phyloP scores from a whole-genome alignment of 2,113 vertebrate genomes.

The Regulus satrapa region DNA sequence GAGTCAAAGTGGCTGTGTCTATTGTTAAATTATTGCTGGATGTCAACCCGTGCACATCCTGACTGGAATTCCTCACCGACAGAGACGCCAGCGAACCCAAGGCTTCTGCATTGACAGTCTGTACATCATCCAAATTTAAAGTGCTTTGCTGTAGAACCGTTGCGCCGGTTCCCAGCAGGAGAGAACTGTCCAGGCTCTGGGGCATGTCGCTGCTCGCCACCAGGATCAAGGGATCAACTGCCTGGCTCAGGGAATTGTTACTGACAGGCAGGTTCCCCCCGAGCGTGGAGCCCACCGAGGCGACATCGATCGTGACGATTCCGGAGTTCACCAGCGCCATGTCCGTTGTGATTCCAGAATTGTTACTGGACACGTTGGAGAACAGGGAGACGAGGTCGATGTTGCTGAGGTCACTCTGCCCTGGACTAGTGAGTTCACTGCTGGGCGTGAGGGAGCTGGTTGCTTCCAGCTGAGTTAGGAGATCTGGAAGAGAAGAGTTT shows the following conservation, averaged over 20 bases:
- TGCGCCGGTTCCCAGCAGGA: conserved; percentile 69
- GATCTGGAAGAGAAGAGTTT: conserved; percentile 72
- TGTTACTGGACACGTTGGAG: conserved; percentile 76
- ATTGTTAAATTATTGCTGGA: conserved; percentile 74
- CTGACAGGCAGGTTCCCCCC: conserved; percentile 65
- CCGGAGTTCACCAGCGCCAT: conserved; percentile 85
- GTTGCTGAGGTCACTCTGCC: conserved; percentile 83
- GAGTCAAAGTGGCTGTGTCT: conserved; percentile 68
- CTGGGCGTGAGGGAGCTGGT: conserved; percentile 85
- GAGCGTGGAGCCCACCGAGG: conserved; percentile 79
- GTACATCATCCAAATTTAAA: conserved; percentile 85
- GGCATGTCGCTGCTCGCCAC: conserved; percentile 78
- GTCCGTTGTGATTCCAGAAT: conserved; percentile 76
- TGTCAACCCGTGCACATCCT: conserved; percentile 76
- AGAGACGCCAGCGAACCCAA: conserved; percentile 82
- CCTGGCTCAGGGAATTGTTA: conserved; percentile 72
- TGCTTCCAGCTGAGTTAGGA: conserved; percentile 85
- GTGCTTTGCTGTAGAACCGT: conserved; percentile 83
- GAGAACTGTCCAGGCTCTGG: conserved; percentile 80
- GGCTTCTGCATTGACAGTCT: conserved; percentile 83
- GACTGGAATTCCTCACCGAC: conserved; percentile 74
- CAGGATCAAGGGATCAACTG: conserved; percentile 86
- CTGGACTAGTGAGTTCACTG: conserved; percentile 83
- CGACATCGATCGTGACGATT: conserved; percentile 88
- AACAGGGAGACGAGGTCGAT: conserved; percentile 91